Base-by-base conservation (phyloP, 2,113 vertebrate genomes). In the Hassar affinis region DNA sequence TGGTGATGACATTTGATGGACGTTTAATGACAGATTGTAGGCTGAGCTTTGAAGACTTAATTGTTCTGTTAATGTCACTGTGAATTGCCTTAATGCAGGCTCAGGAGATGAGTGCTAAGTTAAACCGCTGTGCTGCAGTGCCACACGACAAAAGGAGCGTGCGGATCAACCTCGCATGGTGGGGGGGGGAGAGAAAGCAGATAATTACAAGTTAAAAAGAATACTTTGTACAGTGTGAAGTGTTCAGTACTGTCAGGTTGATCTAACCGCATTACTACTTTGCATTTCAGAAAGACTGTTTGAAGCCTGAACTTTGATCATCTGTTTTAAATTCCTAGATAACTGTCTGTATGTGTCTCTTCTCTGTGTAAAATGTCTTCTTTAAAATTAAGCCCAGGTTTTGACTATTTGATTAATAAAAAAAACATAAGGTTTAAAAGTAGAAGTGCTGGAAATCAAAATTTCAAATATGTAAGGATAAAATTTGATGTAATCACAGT, bases 11-110 rank as follows among this genome's bases (percentile, higher is more conserved):
- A 35, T 78, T 62, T 57, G 42, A 83, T 61, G 61, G 17, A 81
- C 22, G 25, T 82, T 71, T 82, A 75, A 80, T 79, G 76, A 86
- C 59, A 80, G 59, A 54, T 3, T 77, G 69, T 18, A 59, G 17
- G 74, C 18, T 78, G 38, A 69, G 45, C 51, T 12, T 81, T 87
- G 64, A 72, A 64, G 64, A 81, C 86, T 59, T 72, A 68, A 64
- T 49, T 72, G 59, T 20, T 62, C 72, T 35, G 45, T 61, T 75
- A 83, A 85, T 22, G 79, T 47, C 49, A 54, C 57, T 79, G 68
- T 85, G 52, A 59, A 76, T 77, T 71, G 77, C 54, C n/a, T 85
- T 83, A 77, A 77, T 78, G 45, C 78, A 80, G 71, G 42, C 71
- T 52, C 27, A 38, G 47, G 49, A 52, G 27, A 52, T 75, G 61